Conservation (phyloP, 2,888 invertebrate species). For the Lissonota sp. region DNA sequence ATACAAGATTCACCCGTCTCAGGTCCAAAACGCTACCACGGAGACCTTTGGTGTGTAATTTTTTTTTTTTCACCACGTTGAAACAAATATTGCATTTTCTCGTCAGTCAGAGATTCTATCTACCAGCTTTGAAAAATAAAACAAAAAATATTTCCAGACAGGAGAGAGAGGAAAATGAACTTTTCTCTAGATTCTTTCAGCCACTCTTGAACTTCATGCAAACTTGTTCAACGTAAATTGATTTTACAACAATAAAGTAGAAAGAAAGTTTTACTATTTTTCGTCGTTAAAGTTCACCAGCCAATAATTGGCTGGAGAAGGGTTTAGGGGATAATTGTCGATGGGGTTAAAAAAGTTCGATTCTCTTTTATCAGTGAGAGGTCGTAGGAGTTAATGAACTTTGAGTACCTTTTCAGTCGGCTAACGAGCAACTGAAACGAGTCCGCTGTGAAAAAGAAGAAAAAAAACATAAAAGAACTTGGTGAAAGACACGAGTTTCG, state of each 20-base stretch:
- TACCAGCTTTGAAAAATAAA: background rate
- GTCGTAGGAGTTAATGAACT: background rate
- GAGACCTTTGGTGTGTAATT: background rate
- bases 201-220: too few relatives aligned
- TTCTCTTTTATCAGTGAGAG: background rate
- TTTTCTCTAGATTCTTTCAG: too few relatives aligned
- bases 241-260: too few relatives aligned
- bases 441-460: background rate
- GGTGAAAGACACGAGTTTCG: constrained; percentile 5
- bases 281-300: too few relatives aligned
- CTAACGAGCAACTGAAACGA: constrained; percentile 12
- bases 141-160: background rate
- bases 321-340: too few relatives aligned
- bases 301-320: too few relatives aligned
- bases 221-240: too few relatives aligned
- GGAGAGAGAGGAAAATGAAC: background rate
- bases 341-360: background rate
- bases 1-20: background rate
- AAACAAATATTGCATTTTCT: background rate
- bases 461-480: background rate
- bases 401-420: background rate
- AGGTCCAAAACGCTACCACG: too few relatives aligned
- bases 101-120: constrained; percentile 10
- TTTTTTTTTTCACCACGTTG: too few relatives aligned
- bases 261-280: too few relatives aligned